These are phyloP conservation scores for Pleuronectes platessa DNA, from an alignment of 2,113 vertebrate species.

Conservation along the genomic window DNA sequence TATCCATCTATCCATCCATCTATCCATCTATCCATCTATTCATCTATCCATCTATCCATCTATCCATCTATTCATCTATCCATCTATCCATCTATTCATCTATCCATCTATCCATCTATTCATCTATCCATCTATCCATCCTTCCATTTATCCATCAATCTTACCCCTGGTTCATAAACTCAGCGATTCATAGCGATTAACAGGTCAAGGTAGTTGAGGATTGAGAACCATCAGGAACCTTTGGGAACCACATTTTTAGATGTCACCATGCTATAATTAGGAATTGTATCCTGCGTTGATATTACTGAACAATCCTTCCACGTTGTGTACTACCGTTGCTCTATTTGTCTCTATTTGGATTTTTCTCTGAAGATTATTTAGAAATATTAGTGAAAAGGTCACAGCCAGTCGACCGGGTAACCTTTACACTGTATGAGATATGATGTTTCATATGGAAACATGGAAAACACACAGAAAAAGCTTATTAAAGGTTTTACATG, in stretches of 20 bases:
- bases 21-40: too few relatives aligned
- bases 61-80: too few relatives aligned
- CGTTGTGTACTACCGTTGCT: too few relatives aligned
- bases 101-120: too few relatives aligned
- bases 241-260: not conserved
- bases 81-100: too few relatives aligned
- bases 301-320: not conserved
- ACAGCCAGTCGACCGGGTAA: not conserved
- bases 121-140: too few relatives aligned
- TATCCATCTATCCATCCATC: too few relatives aligned
- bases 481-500: conserved; percentile 20
- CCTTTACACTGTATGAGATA: conserved; percentile 12
- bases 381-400: conserved; percentile 1
- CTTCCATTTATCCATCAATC: too few relatives aligned
- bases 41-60: too few relatives aligned
- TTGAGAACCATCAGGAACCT: not conserved
- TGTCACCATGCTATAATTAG: not conserved
- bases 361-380: too few relatives aligned
- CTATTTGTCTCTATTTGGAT: too few relatives aligned
- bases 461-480: not conserved
- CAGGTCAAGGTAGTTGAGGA: not conserved
- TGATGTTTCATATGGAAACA: conserved; percentile 23
- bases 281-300: not conserved
- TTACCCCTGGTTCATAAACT: too few relatives aligned
- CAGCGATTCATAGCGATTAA: not conserved